Evolutionary conservation across 2,888 invertebrate genomes (phyloP).

Genomic region (Drosophila borealis): DNA sequence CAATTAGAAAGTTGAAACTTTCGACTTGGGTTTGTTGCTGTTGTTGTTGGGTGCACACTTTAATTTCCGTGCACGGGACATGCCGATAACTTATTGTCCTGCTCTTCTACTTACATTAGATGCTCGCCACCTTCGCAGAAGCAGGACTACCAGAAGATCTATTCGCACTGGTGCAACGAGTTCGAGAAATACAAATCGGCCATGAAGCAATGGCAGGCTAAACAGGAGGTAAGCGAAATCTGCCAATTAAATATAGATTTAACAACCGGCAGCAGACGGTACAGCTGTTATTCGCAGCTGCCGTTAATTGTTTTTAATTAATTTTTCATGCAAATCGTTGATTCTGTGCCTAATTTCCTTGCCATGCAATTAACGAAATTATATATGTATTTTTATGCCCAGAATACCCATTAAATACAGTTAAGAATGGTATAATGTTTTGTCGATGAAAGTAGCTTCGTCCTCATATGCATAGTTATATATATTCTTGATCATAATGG

Average conservation of each 20-base stretch:
- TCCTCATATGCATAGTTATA: no score
- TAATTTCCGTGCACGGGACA: constrained; percentile 33
- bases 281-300: constrained; percentile 38
- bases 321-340: constrained; percentile 70
- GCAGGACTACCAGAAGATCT: constrained; percentile 97
- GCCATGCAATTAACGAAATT: constrained; percentile 69
- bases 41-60: constrained; percentile 8
- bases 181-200: constrained; percentile 98
- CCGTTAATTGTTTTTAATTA: constrained; percentile 83
- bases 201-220: constrained; percentile 97
- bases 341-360: constrained; percentile 53
- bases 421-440: no score
- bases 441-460: no score
- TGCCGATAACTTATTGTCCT: constrained; percentile 55
- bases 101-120: constrained; percentile 77
- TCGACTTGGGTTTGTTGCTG: constrained; percentile 22
- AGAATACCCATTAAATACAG: no score
- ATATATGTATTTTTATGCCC: constrained; percentile 11
- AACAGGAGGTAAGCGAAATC: constrained; percentile 90
- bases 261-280: constrained; percentile 16
- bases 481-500: no score
- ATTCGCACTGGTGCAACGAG: constrained; percentile 99
- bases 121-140: constrained; percentile 95
- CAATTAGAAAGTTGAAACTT: constrained; percentile 60
- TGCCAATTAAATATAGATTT: constrained; percentile 48